phyloP scores from a whole-genome alignment of 2,888 invertebrate genomes.

The Epirrita christyi region DNA sequence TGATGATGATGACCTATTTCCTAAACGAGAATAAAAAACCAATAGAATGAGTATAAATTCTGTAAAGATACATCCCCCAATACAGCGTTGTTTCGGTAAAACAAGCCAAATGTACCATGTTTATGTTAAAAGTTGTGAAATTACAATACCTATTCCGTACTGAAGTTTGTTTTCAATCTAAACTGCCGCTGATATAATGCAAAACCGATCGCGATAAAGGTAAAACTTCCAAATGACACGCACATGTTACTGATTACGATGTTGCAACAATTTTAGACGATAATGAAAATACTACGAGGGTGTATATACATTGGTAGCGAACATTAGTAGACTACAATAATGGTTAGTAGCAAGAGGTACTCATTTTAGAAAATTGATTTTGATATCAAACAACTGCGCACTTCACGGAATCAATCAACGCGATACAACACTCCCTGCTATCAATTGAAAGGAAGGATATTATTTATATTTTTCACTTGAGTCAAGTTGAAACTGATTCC shows the following conservation, averaged over 20 bases:
- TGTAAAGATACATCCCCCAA: slow-evolving; percentile 16
- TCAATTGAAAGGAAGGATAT: too few relatives aligned
- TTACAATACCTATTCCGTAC: slow-evolving; percentile 48
- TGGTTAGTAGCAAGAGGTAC: too few relatives aligned
- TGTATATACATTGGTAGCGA: slow-evolving; percentile 5
- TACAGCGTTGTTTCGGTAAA: slow-evolving; percentile 47
- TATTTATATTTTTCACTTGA: too few relatives aligned
- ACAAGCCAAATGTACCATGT: slow-evolving; percentile 53
- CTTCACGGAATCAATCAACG: too few relatives aligned
- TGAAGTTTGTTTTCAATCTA: slow-evolving; percentile 62
- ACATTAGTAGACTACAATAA: background rate
- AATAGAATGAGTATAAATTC: background rate
- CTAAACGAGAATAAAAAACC: too few relatives aligned
- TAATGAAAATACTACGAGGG: slow-evolving; percentile 34
- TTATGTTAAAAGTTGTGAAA: slow-evolving; percentile 63
- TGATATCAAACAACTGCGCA: too few relatives aligned
- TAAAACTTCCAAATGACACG: slow-evolving; percentile 52
- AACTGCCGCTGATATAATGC: slow-evolving; percentile 58
- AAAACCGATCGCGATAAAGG: slow-evolving; percentile 62
- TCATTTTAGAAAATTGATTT: too few relatives aligned
- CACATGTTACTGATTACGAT: slow-evolving; percentile 53
- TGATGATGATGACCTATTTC: too few relatives aligned
- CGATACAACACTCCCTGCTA: too few relatives aligned
- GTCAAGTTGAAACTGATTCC: too few relatives aligned
- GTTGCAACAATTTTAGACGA: slow-evolving; percentile 46